phyloP scores from a whole-genome alignment of 2,888 invertebrate genomes.

The Tetramorium bicarinatum region DNA sequence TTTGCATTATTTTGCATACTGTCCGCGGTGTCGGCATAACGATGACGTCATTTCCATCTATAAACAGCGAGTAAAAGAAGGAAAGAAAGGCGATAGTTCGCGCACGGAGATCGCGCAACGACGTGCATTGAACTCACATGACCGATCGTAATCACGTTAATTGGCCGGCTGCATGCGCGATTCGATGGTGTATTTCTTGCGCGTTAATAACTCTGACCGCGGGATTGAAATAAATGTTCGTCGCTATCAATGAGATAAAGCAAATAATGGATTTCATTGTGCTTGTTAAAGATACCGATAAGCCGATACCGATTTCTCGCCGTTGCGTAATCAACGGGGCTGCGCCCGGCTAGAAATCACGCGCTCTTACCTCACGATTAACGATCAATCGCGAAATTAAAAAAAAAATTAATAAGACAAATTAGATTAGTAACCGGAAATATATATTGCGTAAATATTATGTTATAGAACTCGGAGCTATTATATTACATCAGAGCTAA shows the following conservation, averaged over 20 bases:
- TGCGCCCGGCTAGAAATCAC: not conserved
- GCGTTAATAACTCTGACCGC: not conserved
- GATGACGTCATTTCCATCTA: conserved; percentile 73
- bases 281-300: conserved; percentile 14
- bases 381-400: not conserved
- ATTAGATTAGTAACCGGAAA: not conserved
- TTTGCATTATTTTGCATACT: conserved; percentile 83
- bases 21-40: conserved; percentile 66
- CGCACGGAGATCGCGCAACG: conserved; percentile 30
- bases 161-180: conserved; percentile 20
- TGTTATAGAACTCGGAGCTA: no score
- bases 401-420: not conserved
- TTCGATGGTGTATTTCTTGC: conserved; percentile 20
- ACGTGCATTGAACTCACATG: conserved; percentile 65
- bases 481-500: not conserved
- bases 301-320: conserved; percentile 10
- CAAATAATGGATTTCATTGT: conserved; percentile 45
- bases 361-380: not conserved
- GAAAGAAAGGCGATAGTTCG: conserved; percentile 46
- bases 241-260: conserved; percentile 44
- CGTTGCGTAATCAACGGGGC: not conserved
- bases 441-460: not conserved
- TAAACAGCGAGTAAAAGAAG: conserved; percentile 47
- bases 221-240: conserved; percentile 15
- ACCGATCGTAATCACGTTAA: conserved; percentile 60